Conservation (phyloP, 2,888 invertebrate genomes). For the Netelia inedita region DNA sequence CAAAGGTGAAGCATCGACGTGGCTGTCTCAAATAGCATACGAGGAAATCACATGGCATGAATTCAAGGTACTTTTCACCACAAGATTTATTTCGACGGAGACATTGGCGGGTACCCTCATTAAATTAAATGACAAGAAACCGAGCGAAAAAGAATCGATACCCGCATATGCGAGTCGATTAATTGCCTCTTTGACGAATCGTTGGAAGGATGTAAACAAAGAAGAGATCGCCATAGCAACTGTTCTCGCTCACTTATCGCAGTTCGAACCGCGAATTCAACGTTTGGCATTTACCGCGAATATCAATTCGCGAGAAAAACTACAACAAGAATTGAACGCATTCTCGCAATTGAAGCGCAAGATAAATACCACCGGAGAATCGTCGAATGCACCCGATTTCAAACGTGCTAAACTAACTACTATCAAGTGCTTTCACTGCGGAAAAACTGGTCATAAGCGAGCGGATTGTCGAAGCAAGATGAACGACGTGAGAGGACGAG, state of each 20-base stretch:
- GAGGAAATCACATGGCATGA: constrained; percentile 57
- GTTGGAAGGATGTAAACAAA: constrained; percentile 22
- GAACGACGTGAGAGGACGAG: background rate
- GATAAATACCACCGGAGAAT: no score
- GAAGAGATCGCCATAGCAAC: constrained; percentile 56
- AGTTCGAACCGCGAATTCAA: constrained; percentile 56
- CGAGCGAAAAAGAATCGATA: constrained; percentile 55
- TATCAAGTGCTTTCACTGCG: constrained; percentile 32
- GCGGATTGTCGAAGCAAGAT: background rate
- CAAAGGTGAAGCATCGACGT: constrained; percentile 53
- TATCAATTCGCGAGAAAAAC: constrained; percentile 43
- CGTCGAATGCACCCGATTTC: no score
- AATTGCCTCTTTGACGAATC: constrained; percentile 21
- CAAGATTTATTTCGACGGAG: constrained; percentile 39
- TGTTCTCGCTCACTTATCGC: constrained; percentile 57
- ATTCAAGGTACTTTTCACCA: constrained; percentile 59
- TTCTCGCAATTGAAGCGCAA: no score
- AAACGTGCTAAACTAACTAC: background rate
- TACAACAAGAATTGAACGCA: constrained; percentile 51
- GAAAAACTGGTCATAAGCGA: constrained; percentile 15
- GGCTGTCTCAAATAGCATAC: constrained; percentile 55
- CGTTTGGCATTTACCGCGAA: constrained; percentile 62
- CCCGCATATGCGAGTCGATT: constrained; percentile 54
- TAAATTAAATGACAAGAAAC: constrained; percentile 36
- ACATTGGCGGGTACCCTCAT: constrained; percentile 55